Conservation (phyloP, 1,140 invertebrate genomes). For the Phymastichus coffea region DNA sequence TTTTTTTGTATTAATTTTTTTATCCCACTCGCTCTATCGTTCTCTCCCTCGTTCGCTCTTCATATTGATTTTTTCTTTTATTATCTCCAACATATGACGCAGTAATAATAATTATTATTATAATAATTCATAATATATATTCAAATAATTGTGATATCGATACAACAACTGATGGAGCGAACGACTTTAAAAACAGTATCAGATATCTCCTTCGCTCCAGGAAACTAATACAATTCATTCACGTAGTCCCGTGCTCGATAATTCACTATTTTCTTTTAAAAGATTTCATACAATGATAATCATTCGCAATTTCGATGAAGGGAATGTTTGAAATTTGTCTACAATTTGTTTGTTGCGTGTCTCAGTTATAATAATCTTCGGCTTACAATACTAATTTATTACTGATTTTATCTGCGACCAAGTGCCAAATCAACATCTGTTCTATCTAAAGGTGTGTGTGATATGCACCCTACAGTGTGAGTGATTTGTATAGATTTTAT, state of each 20-base stretch:
- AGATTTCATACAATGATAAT: slow-evolving; percentile 30
- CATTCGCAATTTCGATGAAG: slow-evolving; percentile 33
- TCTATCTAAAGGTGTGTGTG: slow-evolving; percentile 8
- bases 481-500: neutral
- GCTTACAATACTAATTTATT: slow-evolving; percentile 17
- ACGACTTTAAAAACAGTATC: slow-evolving; percentile 27
- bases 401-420: slow-evolving; percentile 6
- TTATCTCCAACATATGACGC: slow-evolving; percentile 32
- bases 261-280: slow-evolving; percentile 21
- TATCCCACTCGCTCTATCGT: slow-evolving; percentile 22
- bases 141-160: slow-evolving; percentile 40
- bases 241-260: slow-evolving; percentile 22
- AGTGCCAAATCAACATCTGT: slow-evolving; percentile 13
- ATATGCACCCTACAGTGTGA: slow-evolving; percentile 1
- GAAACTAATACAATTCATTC: slow-evolving; percentile 32
- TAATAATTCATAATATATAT: slow-evolving; percentile 43
- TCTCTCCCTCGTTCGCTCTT: slow-evolving; percentile 21
- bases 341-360: slow-evolving; percentile 6
- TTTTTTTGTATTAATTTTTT: slow-evolving; percentile 24
- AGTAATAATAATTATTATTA: slow-evolving; percentile 36
- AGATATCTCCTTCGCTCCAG: slow-evolving; percentile 18
- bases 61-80: slow-evolving; percentile 22
- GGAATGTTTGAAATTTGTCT: slow-evolving; percentile 28
- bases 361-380: slow-evolving; percentile 15
- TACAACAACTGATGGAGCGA: slow-evolving; percentile 38